phyloP scores from a whole-genome alignment of 2,888 invertebrate species.

The Cheilosia vernalis region DNA sequence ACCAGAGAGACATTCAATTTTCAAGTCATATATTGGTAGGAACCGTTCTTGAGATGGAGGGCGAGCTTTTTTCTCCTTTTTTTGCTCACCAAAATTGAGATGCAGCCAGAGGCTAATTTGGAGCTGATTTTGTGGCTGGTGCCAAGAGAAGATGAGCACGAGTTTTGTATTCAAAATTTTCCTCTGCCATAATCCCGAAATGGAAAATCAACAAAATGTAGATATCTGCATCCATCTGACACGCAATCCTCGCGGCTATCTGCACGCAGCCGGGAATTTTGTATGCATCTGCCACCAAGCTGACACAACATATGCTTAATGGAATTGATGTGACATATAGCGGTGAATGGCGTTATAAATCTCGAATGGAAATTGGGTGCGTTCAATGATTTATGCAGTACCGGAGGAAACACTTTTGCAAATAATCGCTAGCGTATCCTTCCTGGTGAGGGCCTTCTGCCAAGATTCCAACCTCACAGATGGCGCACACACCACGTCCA shows the following conservation, averaged over 20 bases:
- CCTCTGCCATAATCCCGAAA: constrained; percentile 61
- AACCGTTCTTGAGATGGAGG: constrained; percentile 24
- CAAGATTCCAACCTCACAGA: constrained; percentile 60
- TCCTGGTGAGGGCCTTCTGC: constrained; percentile 35
- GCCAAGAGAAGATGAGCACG: constrained; percentile 14
- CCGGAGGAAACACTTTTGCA: constrained; percentile 67
- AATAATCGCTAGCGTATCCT: constrained; percentile 71
- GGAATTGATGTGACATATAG: constrained; percentile 68
- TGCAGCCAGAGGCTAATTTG: constrained; percentile 71
- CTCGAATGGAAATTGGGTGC: constrained; percentile 66
- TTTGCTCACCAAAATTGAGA: constrained; percentile 64
- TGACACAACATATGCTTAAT: constrained; percentile 70
- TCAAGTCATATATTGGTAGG: constrained; percentile 15
- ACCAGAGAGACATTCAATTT: constrained; percentile 71
- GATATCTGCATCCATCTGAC: constrained; percentile 26
- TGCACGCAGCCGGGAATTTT: constrained; percentile 42
- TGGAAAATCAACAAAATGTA: constrained; percentile 65
- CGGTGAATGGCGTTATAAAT: constrained; percentile 54
- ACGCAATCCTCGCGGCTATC: constrained; percentile 62
- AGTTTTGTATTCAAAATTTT: constrained; percentile 36
- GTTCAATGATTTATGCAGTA: constrained; percentile 72
- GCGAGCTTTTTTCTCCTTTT: background rate
- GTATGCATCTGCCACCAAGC: constrained; percentile 22
- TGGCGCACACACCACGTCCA: constrained; percentile 55
- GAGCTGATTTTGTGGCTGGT: constrained; percentile 55